A percentile compares a stretch with the other conserved stretches of the same genome.
Evolutionary conservation across 1,140 invertebrate species (phyloP).

Genomic region (Brachionus koreanus): DNA sequence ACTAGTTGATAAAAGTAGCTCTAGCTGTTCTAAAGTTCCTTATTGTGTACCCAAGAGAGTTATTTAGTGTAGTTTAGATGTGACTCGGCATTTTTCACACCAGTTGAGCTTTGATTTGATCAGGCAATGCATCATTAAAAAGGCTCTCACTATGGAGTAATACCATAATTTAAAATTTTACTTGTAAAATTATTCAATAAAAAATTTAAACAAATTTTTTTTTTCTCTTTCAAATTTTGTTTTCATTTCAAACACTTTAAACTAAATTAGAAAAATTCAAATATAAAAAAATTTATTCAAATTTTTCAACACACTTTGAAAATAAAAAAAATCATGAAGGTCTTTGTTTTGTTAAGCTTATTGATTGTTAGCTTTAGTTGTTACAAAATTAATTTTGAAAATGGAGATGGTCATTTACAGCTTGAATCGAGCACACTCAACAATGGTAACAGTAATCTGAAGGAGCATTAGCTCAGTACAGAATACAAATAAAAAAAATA

Average conservation of each 20-base stretch:
- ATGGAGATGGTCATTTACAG: conserved; percentile 15
- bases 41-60: not conserved
- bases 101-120: conserved; percentile 51
- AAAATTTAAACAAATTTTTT: not conserved
- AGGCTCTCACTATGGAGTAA: conserved; percentile 7
- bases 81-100: conserved; percentile 55
- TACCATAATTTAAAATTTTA: not conserved
- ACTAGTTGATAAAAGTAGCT: not conserved
- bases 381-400: conserved; percentile 13
- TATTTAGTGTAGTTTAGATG: no score
- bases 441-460: no score
- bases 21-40: no score
- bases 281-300: not conserved
- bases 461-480: no score
- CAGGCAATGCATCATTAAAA: conserved; percentile 48
- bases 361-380: not conserved
- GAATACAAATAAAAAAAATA: no score
- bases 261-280: not conserved
- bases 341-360: not conserved
- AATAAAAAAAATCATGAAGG: not conserved
- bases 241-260: not conserved
- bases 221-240: not conserved
- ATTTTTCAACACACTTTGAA: not conserved
- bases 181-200: conserved; percentile 2
- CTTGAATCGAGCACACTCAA: not conserved